A percentile compares a stretch with the other conserved stretches of the same genome.
These are phyloP conservation scores for Rhinatrema bivittatum DNA, from an alignment of 2,797 vertebrate genomes.

Conservation along the genomic window DNA sequence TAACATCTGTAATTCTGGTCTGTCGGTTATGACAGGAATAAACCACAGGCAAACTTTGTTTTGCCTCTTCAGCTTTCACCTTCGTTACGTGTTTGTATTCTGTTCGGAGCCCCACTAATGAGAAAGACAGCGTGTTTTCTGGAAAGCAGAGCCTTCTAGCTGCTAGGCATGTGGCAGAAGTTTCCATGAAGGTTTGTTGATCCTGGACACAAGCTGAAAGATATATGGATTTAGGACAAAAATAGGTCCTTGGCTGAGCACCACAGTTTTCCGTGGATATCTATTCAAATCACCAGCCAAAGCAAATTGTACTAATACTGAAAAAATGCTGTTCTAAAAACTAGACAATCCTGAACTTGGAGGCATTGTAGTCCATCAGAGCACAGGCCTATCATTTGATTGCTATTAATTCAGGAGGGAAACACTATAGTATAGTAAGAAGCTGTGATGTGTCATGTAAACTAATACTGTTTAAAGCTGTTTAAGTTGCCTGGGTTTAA, in stretches of 20 bases:
- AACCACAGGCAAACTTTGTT: too few species aligned
- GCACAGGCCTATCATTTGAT: too few species aligned
- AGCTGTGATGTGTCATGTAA: too few species aligned
- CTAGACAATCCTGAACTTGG: too few species aligned
- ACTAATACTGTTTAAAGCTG: too few species aligned
- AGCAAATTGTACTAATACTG: conserved; percentile 36
- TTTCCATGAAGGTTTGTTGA: conserved; percentile 61
- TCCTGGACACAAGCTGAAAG: conserved; percentile 44
- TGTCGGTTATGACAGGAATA: too few species aligned
- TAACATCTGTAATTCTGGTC: too few species aligned
- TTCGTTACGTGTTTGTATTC: conserved; percentile 5
- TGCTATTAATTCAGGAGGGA: too few species aligned
- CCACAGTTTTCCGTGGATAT: conserved; percentile 41
- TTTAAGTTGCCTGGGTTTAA: too few species aligned
- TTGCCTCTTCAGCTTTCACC: too few species aligned
- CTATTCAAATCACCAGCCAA: conserved; percentile 47
- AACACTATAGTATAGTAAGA: too few species aligned
- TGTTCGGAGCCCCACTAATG: conserved; percentile 15
- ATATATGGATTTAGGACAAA: conserved; percentile 51
- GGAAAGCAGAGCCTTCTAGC: conserved; percentile 8
- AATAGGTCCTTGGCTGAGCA: conserved; percentile 50
- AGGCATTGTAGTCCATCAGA: too few species aligned
- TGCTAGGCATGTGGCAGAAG: conserved; percentile 34
- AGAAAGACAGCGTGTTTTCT: conserved; percentile 34
- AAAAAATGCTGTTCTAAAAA: conserved; percentile 19